Evolutionary conservation across 2,113 vertebrate species (phyloP).

Genomic region (Phyllopteryx taeniolatus): DNA sequence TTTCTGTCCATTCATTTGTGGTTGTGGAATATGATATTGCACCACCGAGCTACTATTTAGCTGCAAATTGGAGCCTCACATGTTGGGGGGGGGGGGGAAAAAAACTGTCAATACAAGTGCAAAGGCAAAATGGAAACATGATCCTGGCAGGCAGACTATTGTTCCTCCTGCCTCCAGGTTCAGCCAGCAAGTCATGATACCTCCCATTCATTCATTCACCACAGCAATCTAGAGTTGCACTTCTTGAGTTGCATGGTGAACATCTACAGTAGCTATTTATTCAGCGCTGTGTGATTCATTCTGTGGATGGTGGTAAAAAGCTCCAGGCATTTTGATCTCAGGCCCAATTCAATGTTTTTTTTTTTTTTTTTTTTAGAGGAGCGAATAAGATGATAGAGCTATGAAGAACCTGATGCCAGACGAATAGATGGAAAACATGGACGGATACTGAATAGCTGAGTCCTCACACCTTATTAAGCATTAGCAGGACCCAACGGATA

Average conservation of each 20-base stretch:
- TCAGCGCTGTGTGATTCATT: constrained; percentile 2
- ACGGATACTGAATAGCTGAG: not conserved
- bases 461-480: not conserved
- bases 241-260: not conserved
- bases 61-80: not conserved
- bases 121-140: constrained; percentile 27
- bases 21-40: not conserved
- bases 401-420: constrained; percentile 16
- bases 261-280: constrained; percentile 5
- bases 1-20: not conserved
- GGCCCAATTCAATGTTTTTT: constrained; percentile 10
- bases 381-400: constrained; percentile 20
- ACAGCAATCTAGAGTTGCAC: constrained; percentile 6
- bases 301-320: not conserved
- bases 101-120: constrained; percentile 9
- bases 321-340: constrained; percentile 25
- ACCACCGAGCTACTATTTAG: not conserved
- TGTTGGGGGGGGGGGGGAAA: not conserved
- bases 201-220: constrained; percentile 4
- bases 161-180: constrained; percentile 21
- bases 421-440: constrained; percentile 26
- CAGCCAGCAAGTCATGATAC: constrained; percentile 12
- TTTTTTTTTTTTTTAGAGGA: constrained; percentile 18
- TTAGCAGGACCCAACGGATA: not conserved
- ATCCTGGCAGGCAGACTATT: constrained; percentile 16